phyloP scores from a whole-genome alignment of 1,140 invertebrate species.

The Drosophila tsacasi region DNA sequence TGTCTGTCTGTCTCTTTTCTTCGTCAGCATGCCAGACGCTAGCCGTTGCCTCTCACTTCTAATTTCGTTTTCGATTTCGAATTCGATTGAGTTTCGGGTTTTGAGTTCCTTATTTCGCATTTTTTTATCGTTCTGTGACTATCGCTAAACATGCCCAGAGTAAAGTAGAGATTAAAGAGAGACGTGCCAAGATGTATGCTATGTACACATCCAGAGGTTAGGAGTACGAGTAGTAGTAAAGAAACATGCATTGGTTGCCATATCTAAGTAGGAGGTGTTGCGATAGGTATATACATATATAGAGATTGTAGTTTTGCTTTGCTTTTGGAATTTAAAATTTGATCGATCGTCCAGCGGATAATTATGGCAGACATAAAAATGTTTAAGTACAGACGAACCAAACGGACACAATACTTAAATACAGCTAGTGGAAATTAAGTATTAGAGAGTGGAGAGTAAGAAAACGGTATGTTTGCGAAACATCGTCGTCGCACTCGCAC shows the following conservation, averaged over 20 bases:
- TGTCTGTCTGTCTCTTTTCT: constrained; percentile 28
- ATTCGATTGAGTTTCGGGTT: neutral
- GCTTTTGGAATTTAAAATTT: constrained; percentile 75
- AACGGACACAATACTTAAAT: constrained; percentile 82
- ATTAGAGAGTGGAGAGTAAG: constrained; percentile 61
- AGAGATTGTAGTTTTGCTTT: constrained; percentile 63
- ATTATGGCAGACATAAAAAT: constrained; percentile 85
- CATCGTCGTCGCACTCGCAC: constrained; percentile 58
- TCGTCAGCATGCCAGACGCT: constrained; percentile 15
- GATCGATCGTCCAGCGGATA: constrained; percentile 66
- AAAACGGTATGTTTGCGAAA: constrained; percentile 71
- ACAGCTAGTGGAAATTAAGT: constrained; percentile 76
- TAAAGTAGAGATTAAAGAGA: constrained; percentile 49
- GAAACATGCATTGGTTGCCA: constrained; percentile 71
- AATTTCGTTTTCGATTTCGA: constrained; percentile 1
- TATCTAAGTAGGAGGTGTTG: constrained; percentile 50
- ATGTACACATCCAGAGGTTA: constrained; percentile 49
- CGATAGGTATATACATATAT: constrained; percentile 55
- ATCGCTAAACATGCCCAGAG: constrained; percentile 64
- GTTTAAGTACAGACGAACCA: constrained; percentile 85
- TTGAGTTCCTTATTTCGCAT: neutral
- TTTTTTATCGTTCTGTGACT: constrained; percentile 43
- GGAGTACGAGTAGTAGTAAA: constrained; percentile 42
- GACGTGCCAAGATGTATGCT: constrained; percentile 51
- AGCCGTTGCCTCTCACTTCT: constrained; percentile 13